Conservation (phyloP, 2,797 vertebrate genomes). For the Mormyrus hasselquistii region DNA sequence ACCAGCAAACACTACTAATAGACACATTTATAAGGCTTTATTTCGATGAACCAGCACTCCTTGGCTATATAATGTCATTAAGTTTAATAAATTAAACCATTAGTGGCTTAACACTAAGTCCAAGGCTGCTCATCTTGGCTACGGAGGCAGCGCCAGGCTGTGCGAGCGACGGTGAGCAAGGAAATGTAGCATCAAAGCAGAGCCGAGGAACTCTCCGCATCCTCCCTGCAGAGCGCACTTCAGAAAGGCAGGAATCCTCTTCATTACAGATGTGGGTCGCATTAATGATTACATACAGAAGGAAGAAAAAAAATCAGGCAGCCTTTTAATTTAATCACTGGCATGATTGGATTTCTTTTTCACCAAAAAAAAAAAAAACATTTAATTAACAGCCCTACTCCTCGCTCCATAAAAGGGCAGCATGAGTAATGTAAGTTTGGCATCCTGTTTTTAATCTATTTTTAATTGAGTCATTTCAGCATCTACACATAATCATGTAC, state of each 20-base stretch:
- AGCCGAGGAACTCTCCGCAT: background rate
- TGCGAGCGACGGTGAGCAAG: background rate
- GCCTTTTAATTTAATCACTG: background rate
- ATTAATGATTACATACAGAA: background rate
- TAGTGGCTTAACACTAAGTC: background rate
- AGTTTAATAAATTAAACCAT: constrained; percentile 3
- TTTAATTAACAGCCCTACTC: background rate
- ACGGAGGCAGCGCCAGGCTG: background rate
- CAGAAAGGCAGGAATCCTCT: background rate
- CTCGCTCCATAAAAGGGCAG: background rate
- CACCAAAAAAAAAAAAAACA: background rate
- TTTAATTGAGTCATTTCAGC: background rate
- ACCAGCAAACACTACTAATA: background rate
- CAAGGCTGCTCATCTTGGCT: background rate
- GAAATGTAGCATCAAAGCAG: background rate
- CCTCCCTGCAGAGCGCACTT: background rate
- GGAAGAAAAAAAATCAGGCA: background rate
- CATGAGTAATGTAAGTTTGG: background rate
- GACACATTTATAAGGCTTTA: background rate
- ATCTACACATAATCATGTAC: background rate
- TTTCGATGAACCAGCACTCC: background rate
- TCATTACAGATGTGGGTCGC: background rate
- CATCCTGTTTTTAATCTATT: background rate
- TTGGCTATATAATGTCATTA: background rate
- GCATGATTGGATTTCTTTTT: background rate